Evolutionary conservation across 2,888 invertebrate genomes (phyloP).

Genomic region (Habrosyne pyritoides): DNA sequence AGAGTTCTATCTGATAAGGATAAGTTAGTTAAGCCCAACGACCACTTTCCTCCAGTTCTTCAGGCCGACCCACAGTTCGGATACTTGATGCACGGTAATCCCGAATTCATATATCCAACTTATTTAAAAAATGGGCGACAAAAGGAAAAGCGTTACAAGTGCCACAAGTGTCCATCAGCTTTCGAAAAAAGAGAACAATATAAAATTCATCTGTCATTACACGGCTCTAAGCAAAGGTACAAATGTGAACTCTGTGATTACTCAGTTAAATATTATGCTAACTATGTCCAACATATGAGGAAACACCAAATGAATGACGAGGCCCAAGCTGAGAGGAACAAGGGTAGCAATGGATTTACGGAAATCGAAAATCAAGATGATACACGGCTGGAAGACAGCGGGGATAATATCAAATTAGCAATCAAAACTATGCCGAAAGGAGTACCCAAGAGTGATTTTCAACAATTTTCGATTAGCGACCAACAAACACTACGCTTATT

Average conservation of each 20-base stretch:
- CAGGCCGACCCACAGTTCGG: slow-evolving; percentile 87
- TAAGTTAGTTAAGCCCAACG: slow-evolving; percentile 78
- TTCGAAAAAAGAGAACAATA: slow-evolving; percentile 94
- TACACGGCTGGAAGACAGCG: slow-evolving; percentile 51
- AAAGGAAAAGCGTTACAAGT: slow-evolving; percentile 91
- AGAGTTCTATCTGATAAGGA: slow-evolving; percentile 76
- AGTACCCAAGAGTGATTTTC: slow-evolving; percentile 71
- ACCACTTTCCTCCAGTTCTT: slow-evolving; percentile 79
- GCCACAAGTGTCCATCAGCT: slow-evolving; percentile 93
- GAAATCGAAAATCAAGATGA: slow-evolving; percentile 53
- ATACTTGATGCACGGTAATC: slow-evolving; percentile 88
- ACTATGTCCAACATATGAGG: slow-evolving; percentile 91
- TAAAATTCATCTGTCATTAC: slow-evolving; percentile 91
- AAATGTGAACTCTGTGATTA: slow-evolving; percentile 94
- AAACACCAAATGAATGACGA: slow-evolving; percentile 90
- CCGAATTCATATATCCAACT: slow-evolving; percentile 90
- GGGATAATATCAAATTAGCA: slow-evolving; percentile 70
- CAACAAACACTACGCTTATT: slow-evolving; percentile 85
- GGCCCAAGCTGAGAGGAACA: slow-evolving; percentile 84
- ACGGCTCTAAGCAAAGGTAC: slow-evolving; percentile 92
- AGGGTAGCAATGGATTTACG: slow-evolving; percentile 50
- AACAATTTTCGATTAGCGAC: slow-evolving; percentile 84
- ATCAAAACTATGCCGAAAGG: slow-evolving; percentile 77
- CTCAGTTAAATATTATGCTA: slow-evolving; percentile 93
- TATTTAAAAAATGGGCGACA: slow-evolving; percentile 88